Evolutionary conservation across 2,888 invertebrate species (phyloP), one percentile per base, ranked within the genome.

Genomic region (Hyposoter didymator): DNA sequence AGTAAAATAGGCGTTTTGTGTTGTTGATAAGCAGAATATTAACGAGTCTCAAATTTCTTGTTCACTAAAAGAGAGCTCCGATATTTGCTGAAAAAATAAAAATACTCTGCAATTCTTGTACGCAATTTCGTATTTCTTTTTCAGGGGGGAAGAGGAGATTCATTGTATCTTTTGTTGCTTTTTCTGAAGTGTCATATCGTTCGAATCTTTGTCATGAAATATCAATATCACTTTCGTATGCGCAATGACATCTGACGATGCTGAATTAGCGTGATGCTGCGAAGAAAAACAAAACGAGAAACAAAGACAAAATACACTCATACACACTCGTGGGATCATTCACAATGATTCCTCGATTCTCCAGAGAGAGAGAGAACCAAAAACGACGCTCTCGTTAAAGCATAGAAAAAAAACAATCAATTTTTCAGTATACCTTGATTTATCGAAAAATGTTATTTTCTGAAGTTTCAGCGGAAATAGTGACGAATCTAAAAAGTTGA

Each of bases 181-280:
- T 79, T 52, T n/a, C 66, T 72, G 32, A 28, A 22, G 49, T 69
- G 59, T 28, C 52, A 7, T 59, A 49, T 73, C 10, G 70, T 32
- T 14, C n/a, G 62, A 43, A 66, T 73, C 45, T 47, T 59, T 59
- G 28, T 81, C 67, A 22, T 78, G 84, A 82, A 82, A 83, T 78
- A 85, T 76, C 78, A 39, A 55, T 64, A 64, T 75, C 39, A 85
- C 82, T 85, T 85, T 85, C 85, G 85, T 85, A 85, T 85, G 85
- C 85, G 85, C 85, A 85, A 85, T 85, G 47, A 82, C 82, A 85
- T 85, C 85, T 70, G 85, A 73, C 79, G 85, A 83, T 85, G 82
- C 82, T 75, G 66, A 83, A 83, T 83, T 75, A 80, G 59, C 67
- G 73, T 80, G 76, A 80, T 83, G 73, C 75, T 80, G 66, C 3